phyloP scores from a whole-genome alignment of 2,113 vertebrate species.

The Bujurquina vittata region DNA sequence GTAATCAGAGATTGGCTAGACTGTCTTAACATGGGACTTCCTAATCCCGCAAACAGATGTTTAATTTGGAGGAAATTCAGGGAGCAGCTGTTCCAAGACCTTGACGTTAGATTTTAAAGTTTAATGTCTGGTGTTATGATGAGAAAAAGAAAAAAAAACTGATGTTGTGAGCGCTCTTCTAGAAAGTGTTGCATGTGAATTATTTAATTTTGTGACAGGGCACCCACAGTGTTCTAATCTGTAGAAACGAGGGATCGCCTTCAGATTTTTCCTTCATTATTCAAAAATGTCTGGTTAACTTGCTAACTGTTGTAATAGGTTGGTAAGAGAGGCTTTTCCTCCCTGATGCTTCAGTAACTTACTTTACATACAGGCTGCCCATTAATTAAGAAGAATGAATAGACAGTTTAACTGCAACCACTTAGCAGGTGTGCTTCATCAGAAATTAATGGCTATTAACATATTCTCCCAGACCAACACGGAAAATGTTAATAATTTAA shows the following conservation, averaged over 20 bases:
- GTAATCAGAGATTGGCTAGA: not conserved
- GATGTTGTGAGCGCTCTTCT: not conserved
- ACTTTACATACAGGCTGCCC: not conserved
- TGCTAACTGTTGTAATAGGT: not conserved
- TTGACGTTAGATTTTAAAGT: not conserved
- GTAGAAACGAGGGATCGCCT: no score
- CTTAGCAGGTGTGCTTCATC: not conserved
- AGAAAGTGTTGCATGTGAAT: not conserved
- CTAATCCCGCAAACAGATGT: not conserved
- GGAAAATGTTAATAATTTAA: not conserved
- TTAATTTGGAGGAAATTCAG: not conserved
- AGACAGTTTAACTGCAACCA: not conserved
- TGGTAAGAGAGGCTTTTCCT: not conserved
- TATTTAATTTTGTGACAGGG: not conserved
- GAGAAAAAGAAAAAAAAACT: not conserved
- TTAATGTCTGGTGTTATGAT: not conserved
- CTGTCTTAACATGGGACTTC: not conserved
- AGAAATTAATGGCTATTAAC: not conserved
- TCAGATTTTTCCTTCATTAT: no score
- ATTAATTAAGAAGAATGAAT: constrained; percentile 1
- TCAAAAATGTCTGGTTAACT: not conserved
- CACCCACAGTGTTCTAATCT: no score
- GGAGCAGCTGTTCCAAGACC: not conserved
- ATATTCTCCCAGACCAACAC: not conserved
- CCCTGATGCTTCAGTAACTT: not conserved